phyloP scores from a whole-genome alignment of 2,113 vertebrate species.

The Sinosuthora webbiana region DNA sequence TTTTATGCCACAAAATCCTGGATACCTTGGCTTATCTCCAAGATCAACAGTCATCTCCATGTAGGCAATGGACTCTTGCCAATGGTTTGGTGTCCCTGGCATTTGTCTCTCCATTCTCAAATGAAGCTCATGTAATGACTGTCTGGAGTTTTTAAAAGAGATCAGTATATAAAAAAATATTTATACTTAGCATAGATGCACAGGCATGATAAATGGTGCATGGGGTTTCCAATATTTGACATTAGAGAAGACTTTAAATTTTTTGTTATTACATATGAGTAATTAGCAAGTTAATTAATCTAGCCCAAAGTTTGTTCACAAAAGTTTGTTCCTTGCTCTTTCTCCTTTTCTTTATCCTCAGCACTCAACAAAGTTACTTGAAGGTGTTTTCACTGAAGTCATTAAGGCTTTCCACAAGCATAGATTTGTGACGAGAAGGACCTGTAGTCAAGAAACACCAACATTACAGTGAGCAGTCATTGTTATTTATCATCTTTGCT shows the following conservation, averaged over 20 bases:
- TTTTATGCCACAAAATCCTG: neutral
- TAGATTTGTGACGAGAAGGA: neutral
- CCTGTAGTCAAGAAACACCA: neutral
- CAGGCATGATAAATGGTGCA: neutral
- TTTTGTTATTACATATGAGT: neutral
- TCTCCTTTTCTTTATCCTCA: neutral
- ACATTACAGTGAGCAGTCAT: neutral
- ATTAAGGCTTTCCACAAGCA: neutral
- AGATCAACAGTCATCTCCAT: neutral
- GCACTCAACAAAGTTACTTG: neutral
- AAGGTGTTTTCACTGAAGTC: neutral
- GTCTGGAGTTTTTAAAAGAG: neutral
- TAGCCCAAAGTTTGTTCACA: neutral
- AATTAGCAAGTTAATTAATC: neutral
- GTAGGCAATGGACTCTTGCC: neutral
- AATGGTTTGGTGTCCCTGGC: neutral
- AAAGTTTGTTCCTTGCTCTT: neutral
- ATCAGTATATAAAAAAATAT: neutral
- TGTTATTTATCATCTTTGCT: neutral
- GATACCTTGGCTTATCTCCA: neutral
- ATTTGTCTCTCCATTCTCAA: neutral
- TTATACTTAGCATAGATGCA: neutral
- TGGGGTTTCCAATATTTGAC: neutral
- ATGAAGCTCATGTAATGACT: neutral
- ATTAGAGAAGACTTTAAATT: neutral